A percentile compares a stretch with the other conserved stretches of the same genome.
Conservation (phyloP, 2,888 invertebrate genomes). For the Cantharis flavilabris region DNA sequence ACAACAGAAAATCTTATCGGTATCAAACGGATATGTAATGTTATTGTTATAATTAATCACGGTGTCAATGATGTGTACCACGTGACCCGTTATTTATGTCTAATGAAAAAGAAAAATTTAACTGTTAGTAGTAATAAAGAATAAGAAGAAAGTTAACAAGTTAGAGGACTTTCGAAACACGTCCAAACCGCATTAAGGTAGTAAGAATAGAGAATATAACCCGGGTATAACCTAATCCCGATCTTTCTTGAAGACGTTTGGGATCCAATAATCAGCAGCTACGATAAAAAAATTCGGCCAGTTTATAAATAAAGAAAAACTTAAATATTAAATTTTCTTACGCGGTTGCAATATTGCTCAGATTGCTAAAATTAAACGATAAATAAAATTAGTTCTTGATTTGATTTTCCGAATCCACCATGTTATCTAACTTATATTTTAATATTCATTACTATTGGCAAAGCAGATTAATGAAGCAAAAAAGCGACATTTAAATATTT, state of each 20-base stretch:
- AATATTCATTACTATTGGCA: background rate
- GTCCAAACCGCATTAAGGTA: background rate
- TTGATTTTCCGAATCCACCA: background rate
- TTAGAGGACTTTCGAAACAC: background rate
- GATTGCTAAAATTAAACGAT: background rate
- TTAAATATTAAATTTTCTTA: background rate
- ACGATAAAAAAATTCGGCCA: background rate
- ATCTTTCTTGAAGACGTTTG: background rate
- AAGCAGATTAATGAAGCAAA: background rate
- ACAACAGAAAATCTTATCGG: background rate
- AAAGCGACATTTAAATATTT: background rate
- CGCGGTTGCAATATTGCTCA: background rate
- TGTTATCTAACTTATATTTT: background rate
- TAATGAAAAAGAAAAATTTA: background rate
- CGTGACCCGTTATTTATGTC: background rate
- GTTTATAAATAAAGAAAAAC: background rate
- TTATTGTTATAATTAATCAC: background rate
- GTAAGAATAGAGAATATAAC: background rate
- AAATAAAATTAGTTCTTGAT: background rate
- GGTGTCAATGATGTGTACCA: background rate
- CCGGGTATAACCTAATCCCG: background rate
- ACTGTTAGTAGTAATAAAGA: background rate
- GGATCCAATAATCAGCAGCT: background rate
- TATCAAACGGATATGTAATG: background rate
- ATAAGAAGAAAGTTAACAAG: background rate